Base-by-base conservation (phyloP, 2,113 vertebrate genomes). In the Ageneiosus marmoratus region DNA sequence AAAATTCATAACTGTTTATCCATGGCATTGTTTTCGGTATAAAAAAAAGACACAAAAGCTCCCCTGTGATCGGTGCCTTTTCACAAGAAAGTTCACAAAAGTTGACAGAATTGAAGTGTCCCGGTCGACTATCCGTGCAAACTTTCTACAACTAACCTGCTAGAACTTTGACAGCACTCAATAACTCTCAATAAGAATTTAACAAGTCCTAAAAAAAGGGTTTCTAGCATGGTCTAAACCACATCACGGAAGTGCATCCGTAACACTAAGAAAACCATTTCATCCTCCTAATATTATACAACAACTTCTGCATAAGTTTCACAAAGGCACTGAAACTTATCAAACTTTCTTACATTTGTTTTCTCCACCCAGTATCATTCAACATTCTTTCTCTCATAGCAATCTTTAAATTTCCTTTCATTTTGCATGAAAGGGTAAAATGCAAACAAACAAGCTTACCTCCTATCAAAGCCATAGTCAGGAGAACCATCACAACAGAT, bases 381-480 rank as follows among this genome's bases (percentile, higher is more conserved):
- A 41, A 53, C 29, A n/a, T 67, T 55, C 51, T 50, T 27, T 32
- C 48, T n/a, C 34, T 50, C 22, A 85, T 37, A 58, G 51, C n/a
- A 24, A 37, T n/a, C 7, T 75, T 53, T 65, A 32, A 24, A 53
- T 12, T 24, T 55, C 16, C 9, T 37, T 80, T 6, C 76, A 75
- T 69, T 32, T 53, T 80, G n/a, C 50, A 72, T 77, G 85, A 89
- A 92, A 91, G 88, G 81, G 58, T 78, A 41, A 86, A 81, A 77
- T 27, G 37, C 62, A 86, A 85, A 85, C 60, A 83, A 63, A 78
- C 51, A 34, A 13, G 32, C 94, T 93, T 94, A 95, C 94, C 94
- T 94, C 89, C 89, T 84, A 93, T 73, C 29, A 95, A 91, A 88
- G 91, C 90, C 80, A 91, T 92, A 92, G 92, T 94, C 93, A 95